These are phyloP conservation scores for Ornithorhynchus anatinus DNA, from an alignment of 2,113 vertebrate genomes.

Conservation along the genomic window DNA sequence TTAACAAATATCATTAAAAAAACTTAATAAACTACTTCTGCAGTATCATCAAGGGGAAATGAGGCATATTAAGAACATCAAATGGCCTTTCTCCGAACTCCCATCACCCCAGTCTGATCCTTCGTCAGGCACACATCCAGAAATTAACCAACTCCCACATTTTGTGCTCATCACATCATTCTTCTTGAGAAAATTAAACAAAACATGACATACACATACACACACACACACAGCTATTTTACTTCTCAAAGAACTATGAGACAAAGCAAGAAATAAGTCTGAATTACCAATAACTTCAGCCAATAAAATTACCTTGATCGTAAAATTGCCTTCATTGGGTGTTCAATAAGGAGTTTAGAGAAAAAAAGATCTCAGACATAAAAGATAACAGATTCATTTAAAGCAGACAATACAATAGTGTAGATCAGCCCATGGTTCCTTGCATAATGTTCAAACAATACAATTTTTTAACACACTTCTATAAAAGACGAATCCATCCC, in stretches of 20 bases:
- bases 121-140: no score
- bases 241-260: background rate
- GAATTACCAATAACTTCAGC: background rate
- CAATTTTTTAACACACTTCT: background rate
- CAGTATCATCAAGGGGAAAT: no score
- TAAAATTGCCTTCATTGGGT: background rate
- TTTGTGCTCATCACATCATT: no score
- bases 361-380: background rate
- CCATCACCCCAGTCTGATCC: no score
- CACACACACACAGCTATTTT: no score
- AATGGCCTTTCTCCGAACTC: no score
- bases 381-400: background rate
- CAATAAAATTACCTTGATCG: background rate
- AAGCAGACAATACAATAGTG: background rate
- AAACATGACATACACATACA: no score
- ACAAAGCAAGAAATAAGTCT: background rate
- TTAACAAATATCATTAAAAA: no score
- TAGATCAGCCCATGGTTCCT: constrained; percentile 20
- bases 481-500: constrained; percentile 12
- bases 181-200: no score
- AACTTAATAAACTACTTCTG: no score
- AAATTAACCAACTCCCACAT: no score
- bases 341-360: background rate
- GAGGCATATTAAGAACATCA: no score
- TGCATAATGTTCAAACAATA: constrained; percentile 4